Base-by-base conservation (phyloP, 2,888 invertebrate species). In the Habroteleia sp. region DNA sequence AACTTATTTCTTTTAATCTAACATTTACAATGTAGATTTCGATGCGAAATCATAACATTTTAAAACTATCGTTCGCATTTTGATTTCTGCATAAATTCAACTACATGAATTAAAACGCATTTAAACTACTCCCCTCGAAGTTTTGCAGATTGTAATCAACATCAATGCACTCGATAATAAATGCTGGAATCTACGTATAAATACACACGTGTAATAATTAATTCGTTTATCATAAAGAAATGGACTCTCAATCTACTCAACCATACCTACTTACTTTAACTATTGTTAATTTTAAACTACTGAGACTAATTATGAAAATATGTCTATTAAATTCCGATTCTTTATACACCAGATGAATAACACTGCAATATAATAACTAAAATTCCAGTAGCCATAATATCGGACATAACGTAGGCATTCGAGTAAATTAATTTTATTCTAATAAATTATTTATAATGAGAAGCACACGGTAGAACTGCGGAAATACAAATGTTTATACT, bases 261-360 rank as follows among this genome's bases (percentile, higher is more conserved):
- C 42, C 48, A 42, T 66, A 48, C 58, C n/a, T 0, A 14, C 44
- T 44, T 8, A 7, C 37, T 56, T 52, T 65, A 65, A 73, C 35
- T 48, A 66, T 50, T 35, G 48, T 48, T 66, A 62, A 71, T 71
- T 63, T 71, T 14, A 52, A 37, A 48, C 56, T 23, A 41, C 41
- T 25, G 13, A 20, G 41, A 46, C 65, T 25, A 65, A 71, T 71
- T 71, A 71, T 62, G 63, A 72, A 71, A 63, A 60, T 50, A n/a
- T n/a, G 63, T 63, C 48, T 41, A 27, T 63, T 29, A 27, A 56
- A 63, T 63, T 39, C 44, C 27, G 31, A 56, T 56, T 27, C 63
- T 35, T 46, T 39, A 37, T 23, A 50, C 20, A 31, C 17, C 37
- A 16, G 42, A 35, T 71, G 39, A 62, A 46, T 48, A 56, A 62